Percentiles rank a stretch among this genome's conserved stretches.
phyloP scores from a whole-genome alignment of 2,797 vertebrate genomes.

The Pseudomugil tenellus region DNA sequence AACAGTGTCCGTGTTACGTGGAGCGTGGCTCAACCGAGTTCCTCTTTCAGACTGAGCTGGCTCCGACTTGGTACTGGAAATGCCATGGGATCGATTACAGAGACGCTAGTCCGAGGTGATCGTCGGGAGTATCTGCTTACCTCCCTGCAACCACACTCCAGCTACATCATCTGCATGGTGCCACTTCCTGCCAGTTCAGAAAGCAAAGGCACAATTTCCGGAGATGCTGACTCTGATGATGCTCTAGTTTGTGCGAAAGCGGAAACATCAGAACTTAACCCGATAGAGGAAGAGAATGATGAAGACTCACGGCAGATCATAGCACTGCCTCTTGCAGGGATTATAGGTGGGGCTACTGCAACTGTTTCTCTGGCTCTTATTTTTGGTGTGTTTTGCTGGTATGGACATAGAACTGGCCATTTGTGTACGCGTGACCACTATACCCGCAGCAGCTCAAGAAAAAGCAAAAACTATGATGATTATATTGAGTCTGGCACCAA shows the following conservation, averaged over 20 bases:
- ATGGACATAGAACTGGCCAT: slow-evolving; percentile 86
- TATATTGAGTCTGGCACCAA: slow-evolving; percentile 95
- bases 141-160: slow-evolving; percentile 89
- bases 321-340: slow-evolving; percentile 87
- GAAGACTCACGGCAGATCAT: slow-evolving; percentile 76
- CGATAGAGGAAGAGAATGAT: slow-evolving; percentile 80
- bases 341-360: slow-evolving; percentile 89
- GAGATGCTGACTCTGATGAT: slow-evolving; percentile 84
- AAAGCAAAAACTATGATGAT: slow-evolving; percentile 90
- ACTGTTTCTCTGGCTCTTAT: slow-evolving; percentile 90
- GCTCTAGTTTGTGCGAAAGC: slow-evolving; percentile 92
- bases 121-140: slow-evolving; percentile 91
- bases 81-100: slow-evolving; percentile 91
- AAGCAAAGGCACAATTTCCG: slow-evolving; percentile 70
- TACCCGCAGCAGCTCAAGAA: slow-evolving; percentile 85
- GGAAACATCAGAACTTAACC: slow-evolving; percentile 85
- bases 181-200: slow-evolving; percentile 84
- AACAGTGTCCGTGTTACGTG: slow-evolving; percentile 91
- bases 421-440: slow-evolving; percentile 86
- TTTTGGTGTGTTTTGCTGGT: slow-evolving; percentile 91
- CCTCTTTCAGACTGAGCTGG: slow-evolving; percentile 93
- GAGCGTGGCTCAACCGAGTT: slow-evolving; percentile 87
- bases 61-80: slow-evolving; percentile 88
- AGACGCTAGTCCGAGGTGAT: slow-evolving; percentile 92
- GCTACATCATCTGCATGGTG: slow-evolving; percentile 94